A percentile compares a stretch with the other conserved stretches of the same genome.
These are phyloP conservation scores for Hepsetus odoe DNA, from an alignment of 2,113 vertebrate genomes.

Conservation along the genomic window DNA sequence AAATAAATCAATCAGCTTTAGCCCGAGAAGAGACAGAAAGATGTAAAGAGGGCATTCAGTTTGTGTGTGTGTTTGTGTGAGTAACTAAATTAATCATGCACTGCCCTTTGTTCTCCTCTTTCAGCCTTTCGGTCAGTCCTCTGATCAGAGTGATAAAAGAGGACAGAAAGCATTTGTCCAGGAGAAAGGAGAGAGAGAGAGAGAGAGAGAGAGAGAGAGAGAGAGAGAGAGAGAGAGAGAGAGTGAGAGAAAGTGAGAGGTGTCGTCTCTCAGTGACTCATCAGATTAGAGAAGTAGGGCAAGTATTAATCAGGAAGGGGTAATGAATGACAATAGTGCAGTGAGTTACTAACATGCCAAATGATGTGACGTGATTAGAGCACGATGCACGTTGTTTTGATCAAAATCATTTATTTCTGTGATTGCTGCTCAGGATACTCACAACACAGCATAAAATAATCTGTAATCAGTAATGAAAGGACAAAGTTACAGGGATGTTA, in stretches of 20 bases:
- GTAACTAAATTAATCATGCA: constrained; percentile 40
- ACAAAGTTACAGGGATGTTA: too few relatives aligned
- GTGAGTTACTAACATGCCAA: too few relatives aligned
- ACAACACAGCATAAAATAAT: too few relatives aligned
- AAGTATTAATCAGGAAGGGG: too few relatives aligned
- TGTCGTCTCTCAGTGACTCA: constrained; percentile 7
- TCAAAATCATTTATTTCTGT: too few relatives aligned
- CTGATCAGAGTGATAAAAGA: constrained; percentile 45
- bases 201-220: not conserved
- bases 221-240: constrained; percentile 34
- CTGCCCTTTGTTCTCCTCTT: constrained; percentile 35
- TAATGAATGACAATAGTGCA: too few relatives aligned
- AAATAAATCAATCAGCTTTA: constrained; percentile 42
- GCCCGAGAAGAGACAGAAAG: not conserved
- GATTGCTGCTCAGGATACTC: too few relatives aligned
- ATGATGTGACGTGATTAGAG: too few relatives aligned
- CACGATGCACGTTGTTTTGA: too few relatives aligned
- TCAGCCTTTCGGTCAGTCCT: constrained; percentile 15
- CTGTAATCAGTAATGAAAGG: too few relatives aligned
- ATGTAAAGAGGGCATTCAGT: constrained; percentile 34
- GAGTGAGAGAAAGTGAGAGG: constrained; percentile 29
- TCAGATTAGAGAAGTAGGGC: too few relatives aligned
- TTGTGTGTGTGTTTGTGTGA: constrained; percentile 31
- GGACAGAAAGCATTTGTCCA: constrained; percentile 42
- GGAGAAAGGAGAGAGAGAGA: constrained; percentile 36